A percentile compares a stretch with the other conserved stretches of the same genome.
Evolutionary conservation across 2,797 vertebrate species (phyloP).

Genomic region (Bradypus variegatus): DNA sequence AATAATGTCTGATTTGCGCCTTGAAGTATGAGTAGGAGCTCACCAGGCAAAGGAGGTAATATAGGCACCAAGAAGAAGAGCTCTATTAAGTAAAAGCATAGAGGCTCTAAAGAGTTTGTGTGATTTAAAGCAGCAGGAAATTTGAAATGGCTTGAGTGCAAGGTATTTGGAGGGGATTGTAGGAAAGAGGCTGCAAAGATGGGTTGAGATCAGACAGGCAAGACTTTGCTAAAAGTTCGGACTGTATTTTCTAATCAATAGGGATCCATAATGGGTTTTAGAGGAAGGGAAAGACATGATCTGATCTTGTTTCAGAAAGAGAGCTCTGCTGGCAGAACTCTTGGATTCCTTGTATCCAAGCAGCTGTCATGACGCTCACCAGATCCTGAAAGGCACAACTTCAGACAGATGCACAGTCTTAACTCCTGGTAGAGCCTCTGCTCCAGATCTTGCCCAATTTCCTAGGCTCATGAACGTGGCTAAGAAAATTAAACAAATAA

Average conservation of each 20-base stretch:
- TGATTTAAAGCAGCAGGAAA: neutral
- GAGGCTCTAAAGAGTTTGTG: neutral
- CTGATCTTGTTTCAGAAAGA: neutral
- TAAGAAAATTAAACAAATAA: neutral
- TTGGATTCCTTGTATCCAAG: no score
- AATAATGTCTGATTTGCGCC: neutral
- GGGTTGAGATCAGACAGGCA: neutral
- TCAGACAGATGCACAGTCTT: neutral
- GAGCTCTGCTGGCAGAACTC: neutral
- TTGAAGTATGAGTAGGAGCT: neutral
- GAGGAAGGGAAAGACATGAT: neutral
- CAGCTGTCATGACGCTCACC: neutral
- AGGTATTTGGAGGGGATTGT: neutral
- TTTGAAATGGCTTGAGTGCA: neutral
- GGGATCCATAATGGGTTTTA: neutral
- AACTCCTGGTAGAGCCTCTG: neutral
- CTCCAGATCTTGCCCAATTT: neutral
- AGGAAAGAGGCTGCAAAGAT: neutral
- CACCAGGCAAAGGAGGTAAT: neutral
- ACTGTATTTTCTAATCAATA: neutral
- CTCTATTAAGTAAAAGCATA: neutral
- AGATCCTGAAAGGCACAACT: neutral
- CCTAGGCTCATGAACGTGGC: neutral
- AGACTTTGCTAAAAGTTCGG: neutral
- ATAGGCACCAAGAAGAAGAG: neutral